Evolutionary conservation across 2,888 invertebrate species (phyloP).

Genomic region (Pomacea canaliculata): DNA sequence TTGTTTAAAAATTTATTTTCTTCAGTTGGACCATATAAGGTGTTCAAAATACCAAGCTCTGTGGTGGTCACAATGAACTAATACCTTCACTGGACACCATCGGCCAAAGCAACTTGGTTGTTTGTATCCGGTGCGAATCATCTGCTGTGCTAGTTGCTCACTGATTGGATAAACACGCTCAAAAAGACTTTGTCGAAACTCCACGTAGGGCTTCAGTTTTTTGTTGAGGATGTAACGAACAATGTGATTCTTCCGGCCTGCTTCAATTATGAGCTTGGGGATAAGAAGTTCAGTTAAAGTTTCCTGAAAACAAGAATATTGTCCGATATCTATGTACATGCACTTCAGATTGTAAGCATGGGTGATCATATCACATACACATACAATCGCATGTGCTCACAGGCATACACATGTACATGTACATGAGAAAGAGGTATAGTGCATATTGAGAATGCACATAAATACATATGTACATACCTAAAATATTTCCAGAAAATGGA

Average conservation of each 20-base stretch:
- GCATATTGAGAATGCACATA: background rate
- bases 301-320: conserved; percentile 49
- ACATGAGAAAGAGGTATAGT: too few species aligned
- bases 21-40: too few species aligned
- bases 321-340: background rate
- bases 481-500: too few species aligned
- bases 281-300: conserved; percentile 65
- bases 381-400: background rate
- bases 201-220: conserved; percentile 56
- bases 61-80: background rate
- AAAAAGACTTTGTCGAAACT: conserved; percentile 65
- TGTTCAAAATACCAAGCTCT: too few species aligned
- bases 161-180: conserved; percentile 67
- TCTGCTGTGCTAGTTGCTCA: conserved; percentile 61
- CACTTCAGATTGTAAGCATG: background rate
- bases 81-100: conserved; percentile 69
- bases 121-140: conserved; percentile 67
- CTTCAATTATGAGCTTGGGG: conserved; percentile 63
- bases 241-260: conserved; percentile 66
- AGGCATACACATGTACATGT: background rate
- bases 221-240: conserved; percentile 65
- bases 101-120: conserved; percentile 68
- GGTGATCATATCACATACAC: background rate
- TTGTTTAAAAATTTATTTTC: too few species aligned
- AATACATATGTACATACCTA: too few species aligned